phyloP scores from a whole-genome alignment of 2,888 invertebrate species.

The Heliconius sara region DNA sequence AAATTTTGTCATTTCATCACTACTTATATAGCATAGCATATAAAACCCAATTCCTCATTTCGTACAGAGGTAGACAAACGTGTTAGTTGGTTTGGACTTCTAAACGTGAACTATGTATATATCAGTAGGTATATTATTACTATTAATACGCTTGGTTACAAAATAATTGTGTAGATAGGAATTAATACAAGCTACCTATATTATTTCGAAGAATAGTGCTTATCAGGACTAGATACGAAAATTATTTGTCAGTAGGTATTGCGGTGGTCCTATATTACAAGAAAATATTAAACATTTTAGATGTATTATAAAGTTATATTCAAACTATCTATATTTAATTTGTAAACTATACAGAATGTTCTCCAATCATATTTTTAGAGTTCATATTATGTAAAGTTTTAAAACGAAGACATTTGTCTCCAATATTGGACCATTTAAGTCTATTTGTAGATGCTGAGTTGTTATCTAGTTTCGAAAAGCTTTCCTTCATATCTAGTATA shows the following conservation, averaged over 20 bases:
- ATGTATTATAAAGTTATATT: conserved; percentile 17
- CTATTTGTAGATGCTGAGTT: conserved; percentile 23
- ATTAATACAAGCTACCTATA: conserved; percentile 36
- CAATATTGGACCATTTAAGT: conserved; percentile 42
- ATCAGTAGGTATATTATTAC: conserved; percentile 27
- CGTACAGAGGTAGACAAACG: conserved; percentile 37
- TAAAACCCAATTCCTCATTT: conserved; percentile 38
- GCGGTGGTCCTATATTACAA: conserved; percentile 14
- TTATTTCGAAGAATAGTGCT: conserved; percentile 43
- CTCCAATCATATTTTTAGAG: not conserved
- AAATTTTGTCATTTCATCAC: not conserved
- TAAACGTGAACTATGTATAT: conserved; percentile 21
- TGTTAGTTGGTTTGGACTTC: conserved; percentile 19
- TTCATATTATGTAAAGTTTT: not conserved
- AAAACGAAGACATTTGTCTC: conserved; percentile 9
- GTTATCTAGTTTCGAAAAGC: conserved; percentile 10
- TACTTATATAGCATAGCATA: not conserved
- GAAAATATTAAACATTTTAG: conserved; percentile 1
- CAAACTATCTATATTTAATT: conserved; percentile 17
- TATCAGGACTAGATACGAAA: conserved; percentile 28
- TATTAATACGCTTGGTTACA: conserved; percentile 31
- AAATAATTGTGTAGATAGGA: conserved; percentile 45
- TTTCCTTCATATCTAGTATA: conserved; percentile 29
- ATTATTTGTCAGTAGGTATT: conserved; percentile 29
- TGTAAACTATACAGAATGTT: conserved; percentile 6